phyloP scores from a whole-genome alignment of 2,888 invertebrate genomes.

The Mystacides longicornis region DNA sequence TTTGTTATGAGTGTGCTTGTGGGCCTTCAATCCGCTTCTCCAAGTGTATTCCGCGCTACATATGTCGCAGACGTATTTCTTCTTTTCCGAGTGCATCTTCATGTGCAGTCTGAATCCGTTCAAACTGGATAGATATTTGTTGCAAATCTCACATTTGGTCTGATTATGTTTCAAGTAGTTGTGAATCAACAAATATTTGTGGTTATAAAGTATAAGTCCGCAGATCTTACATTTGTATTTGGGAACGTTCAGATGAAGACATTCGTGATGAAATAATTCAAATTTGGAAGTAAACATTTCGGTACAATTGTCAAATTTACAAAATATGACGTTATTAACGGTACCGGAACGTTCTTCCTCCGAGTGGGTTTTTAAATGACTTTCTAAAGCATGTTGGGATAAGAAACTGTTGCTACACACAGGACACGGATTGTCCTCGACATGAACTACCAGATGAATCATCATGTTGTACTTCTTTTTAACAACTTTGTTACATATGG shows the following conservation, averaged over 20 bases:
- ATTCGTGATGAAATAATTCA: slow-evolving; percentile 26
- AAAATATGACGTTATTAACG: slow-evolving; percentile 15
- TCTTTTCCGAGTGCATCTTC: background rate
- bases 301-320: slow-evolving; percentile 23
- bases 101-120: background rate
- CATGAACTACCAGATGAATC: slow-evolving; percentile 26
- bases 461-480: slow-evolving; percentile 26
- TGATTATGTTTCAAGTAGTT: slow-evolving; percentile 22
- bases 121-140: slow-evolving; percentile 16
- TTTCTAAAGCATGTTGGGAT: slow-evolving; percentile 25
- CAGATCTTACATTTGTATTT: slow-evolving; percentile 25
- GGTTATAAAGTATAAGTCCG: slow-evolving; percentile 24
- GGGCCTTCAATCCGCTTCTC: slow-evolving; percentile 3
- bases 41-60: slow-evolving; percentile 6
- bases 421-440: slow-evolving; percentile 25
- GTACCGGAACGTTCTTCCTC: slow-evolving; percentile 3
- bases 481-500: slow-evolving; percentile 27
- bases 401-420: slow-evolving; percentile 28
- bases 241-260: slow-evolving; percentile 16
- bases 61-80: background rate
- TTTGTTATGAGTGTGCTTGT: background rate
- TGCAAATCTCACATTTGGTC: slow-evolving; percentile 26
- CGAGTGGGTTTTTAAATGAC: slow-evolving; percentile 25
- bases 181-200: slow-evolving; percentile 24
- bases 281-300: slow-evolving; percentile 26